A percentile compares a stretch with the other conserved stretches of the same genome.
Conservation (phyloP, 1,140 invertebrate species). For the Sitobion miscanthi region DNA sequence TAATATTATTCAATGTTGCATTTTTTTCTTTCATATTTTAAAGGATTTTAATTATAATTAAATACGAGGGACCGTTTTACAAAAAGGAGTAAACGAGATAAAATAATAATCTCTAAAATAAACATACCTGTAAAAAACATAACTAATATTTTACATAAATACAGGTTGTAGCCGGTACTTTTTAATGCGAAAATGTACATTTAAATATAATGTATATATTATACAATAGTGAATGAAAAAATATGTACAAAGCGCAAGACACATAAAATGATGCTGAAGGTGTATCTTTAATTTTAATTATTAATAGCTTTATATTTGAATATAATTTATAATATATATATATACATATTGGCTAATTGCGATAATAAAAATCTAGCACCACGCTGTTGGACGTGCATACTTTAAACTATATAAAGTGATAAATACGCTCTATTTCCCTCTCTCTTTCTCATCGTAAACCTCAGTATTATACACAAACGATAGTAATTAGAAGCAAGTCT, state of each 20-base stretch:
- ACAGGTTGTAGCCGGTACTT: not conserved
- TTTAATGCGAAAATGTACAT: not conserved
- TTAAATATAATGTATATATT: constrained; percentile 2
- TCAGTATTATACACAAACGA: not conserved
- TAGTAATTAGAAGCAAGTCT: not conserved
- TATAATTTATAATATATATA: not conserved
- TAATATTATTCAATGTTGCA: not conserved
- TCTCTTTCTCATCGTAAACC: not conserved
- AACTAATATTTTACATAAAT: not conserved
- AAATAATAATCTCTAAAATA: not conserved
- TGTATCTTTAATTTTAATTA: not conserved
- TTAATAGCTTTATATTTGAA: not conserved
- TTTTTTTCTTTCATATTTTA: not conserved
- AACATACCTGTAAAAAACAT: not conserved
- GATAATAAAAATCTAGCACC: not conserved
- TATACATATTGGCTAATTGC: not conserved
- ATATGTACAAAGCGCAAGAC: not conserved
- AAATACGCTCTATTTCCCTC: not conserved
- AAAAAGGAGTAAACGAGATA: not conserved
- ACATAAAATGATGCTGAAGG: not conserved
- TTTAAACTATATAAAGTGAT: not conserved
- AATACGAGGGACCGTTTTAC: not conserved
- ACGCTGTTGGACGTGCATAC: no score
- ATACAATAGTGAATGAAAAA: not conserved
- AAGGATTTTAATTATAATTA: not conserved